A percentile compares a stretch with the other conserved stretches of the same genome.
These are phyloP conservation scores for Sarcophaga rosellei DNA, from an alignment of 2,888 invertebrate species.

Conservation along the genomic window DNA sequence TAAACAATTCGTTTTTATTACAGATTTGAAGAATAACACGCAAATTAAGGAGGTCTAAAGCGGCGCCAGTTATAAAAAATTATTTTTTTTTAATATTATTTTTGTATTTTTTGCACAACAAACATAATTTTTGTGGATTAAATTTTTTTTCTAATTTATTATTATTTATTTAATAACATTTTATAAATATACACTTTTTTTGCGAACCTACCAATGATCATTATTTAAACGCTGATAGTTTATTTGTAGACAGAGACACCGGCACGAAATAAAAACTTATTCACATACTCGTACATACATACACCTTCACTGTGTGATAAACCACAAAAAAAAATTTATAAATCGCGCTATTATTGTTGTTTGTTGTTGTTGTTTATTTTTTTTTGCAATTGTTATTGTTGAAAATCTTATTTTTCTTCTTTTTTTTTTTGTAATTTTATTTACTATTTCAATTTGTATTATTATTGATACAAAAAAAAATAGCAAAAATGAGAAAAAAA, in stretches of 20 bases:
- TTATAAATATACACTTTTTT: constrained; percentile 29
- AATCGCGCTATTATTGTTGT: constrained; percentile 50
- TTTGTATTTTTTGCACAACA: constrained; percentile 28
- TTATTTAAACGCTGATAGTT: constrained; percentile 56
- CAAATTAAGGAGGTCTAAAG: constrained; percentile 40
- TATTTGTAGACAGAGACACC: constrained; percentile 47
- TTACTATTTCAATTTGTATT: constrained; percentile 38
- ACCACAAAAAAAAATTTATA: constrained; percentile 52
- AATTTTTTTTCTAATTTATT: not conserved
- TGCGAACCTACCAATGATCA: constrained; percentile 43
- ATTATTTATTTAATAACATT: not conserved
- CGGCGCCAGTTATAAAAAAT: constrained; percentile 41
- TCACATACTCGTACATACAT: constrained; percentile 23
- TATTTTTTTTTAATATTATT: constrained; percentile 1
- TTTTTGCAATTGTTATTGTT: constrained; percentile 1
- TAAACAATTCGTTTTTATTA: constrained; percentile 5
- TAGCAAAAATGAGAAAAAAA: not conserved
- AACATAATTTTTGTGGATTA: constrained; percentile 28
- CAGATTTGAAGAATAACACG: constrained; percentile 11
- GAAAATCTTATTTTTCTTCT: not conserved
- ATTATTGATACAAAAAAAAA: constrained; percentile 15
- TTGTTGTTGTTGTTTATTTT: not conserved
- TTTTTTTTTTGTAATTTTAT: constrained; percentile 21
- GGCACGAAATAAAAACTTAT: constrained; percentile 36
- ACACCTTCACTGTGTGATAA: constrained; percentile 17